Conservation (phyloP, 2,113 vertebrate genomes). For the Nothobranchius furzeri region DNA sequence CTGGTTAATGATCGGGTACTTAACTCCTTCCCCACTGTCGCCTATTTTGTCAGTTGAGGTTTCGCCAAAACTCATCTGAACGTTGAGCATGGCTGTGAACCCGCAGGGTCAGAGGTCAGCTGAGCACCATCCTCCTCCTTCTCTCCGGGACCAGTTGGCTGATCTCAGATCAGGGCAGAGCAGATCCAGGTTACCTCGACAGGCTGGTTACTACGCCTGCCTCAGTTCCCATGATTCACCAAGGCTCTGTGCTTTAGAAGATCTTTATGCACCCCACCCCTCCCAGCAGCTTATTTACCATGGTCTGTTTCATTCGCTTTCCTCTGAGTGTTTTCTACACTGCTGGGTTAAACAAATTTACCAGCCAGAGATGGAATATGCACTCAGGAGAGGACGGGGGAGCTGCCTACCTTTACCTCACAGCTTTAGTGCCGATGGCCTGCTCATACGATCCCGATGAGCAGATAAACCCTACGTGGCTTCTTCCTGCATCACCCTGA, state of each 20-base stretch:
- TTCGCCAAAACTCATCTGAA: too few relatives aligned
- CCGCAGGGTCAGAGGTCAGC: slow-evolving; percentile 11
- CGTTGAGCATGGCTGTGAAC: too few relatives aligned
- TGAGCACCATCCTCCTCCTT: background rate
- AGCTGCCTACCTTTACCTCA: slow-evolving; percentile 27
- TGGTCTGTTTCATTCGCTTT: slow-evolving; percentile 27
- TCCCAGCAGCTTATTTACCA: slow-evolving; percentile 49
- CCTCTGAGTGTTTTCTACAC: slow-evolving; percentile 25
- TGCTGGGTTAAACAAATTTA: slow-evolving; percentile 46
- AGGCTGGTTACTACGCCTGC: slow-evolving; percentile 41
- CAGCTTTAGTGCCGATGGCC: slow-evolving; percentile 37
- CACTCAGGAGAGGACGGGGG: slow-evolving; percentile 9
- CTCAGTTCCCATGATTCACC: slow-evolving; percentile 1
- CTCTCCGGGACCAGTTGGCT: too few relatives aligned
- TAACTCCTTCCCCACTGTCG: too few relatives aligned
- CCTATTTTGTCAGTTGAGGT: too few relatives aligned
- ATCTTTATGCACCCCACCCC: background rate
- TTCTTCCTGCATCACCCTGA: slow-evolving; percentile 54
- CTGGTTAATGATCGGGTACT: too few relatives aligned
- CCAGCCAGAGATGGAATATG: slow-evolving; percentile 34
- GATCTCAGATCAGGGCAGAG: slow-evolving; percentile 1
- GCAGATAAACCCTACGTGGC: slow-evolving; percentile 35
- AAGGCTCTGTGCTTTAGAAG: too few relatives aligned
- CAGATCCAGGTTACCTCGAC: slow-evolving; percentile 17
- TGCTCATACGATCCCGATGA: slow-evolving; percentile 43